phyloP scores from a whole-genome alignment of 2,888 invertebrate genomes.

The Leptopilina myrica region DNA sequence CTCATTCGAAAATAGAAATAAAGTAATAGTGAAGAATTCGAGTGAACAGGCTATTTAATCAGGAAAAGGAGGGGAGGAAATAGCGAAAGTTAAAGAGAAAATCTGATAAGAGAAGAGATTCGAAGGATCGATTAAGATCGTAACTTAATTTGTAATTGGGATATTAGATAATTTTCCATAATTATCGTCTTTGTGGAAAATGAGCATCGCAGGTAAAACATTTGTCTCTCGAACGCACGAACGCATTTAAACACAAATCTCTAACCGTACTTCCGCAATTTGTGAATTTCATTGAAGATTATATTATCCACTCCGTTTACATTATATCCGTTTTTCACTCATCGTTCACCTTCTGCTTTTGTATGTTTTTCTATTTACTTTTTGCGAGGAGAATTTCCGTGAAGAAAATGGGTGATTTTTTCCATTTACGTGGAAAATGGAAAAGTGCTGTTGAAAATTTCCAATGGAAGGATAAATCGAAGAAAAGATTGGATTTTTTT shows the following conservation, averaged over 20 bases:
- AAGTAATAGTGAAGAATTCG: constrained; percentile 59
- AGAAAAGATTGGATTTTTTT: no score
- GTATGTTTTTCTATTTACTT: constrained; percentile 24
- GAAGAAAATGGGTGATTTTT: background rate
- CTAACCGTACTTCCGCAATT: constrained; percentile 60
- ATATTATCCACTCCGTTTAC: background rate
- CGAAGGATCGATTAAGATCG: background rate
- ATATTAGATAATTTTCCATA: constrained; percentile 46
- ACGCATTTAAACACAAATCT: constrained; percentile 46
- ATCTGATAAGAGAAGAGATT: background rate
- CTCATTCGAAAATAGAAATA: constrained; percentile 74
- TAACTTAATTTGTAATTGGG: constrained; percentile 33
- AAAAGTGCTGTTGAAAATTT: background rate
- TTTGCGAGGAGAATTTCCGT: background rate
- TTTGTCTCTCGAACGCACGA: constrained; percentile 52
- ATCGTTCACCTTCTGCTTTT: background rate
- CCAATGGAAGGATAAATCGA: no score
- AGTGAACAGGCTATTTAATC: constrained; percentile 47
- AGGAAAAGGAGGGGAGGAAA: background rate
- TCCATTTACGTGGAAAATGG: background rate
- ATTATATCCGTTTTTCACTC: constrained; percentile 5
- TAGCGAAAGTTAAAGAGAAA: constrained; percentile 2
- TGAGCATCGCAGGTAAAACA: background rate
- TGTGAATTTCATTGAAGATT: constrained; percentile 50
- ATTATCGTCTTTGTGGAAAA: constrained; percentile 47